Base-by-base conservation (phyloP, 2,888 invertebrate species). In the Nowickia ferox region DNA sequence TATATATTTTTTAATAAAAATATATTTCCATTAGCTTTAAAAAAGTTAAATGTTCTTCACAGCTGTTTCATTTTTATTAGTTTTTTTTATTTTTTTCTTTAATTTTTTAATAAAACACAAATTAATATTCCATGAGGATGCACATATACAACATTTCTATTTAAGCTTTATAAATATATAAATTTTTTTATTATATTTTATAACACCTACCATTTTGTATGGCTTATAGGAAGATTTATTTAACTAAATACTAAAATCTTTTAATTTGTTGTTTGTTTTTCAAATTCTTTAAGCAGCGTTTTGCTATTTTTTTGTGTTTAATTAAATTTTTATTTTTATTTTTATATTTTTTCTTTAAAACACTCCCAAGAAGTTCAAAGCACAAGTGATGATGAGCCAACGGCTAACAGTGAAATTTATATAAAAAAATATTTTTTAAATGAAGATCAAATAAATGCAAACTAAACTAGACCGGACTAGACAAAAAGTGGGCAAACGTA, bases 371-470 rank as follows among this genome's bases (percentile, higher is more conserved):
- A 90, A 91, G 92, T 91, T 91, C 90, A 90, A 91, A 92, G 90
- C 91, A 92, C 92, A 92, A 92, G 91, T 92, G 92, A 92, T 92
- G 91, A 90, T 92, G 90, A 90, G 89, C 89, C 89, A 88, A 89
- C 88, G 89, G 90, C 89, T 88, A 89, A 90, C 91, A 89, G 89
- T 90, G 90, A 90, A 92, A 91, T 92, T 92, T 92, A 92, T 92
- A 92, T 88, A 61, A 72, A 77, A 76, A 44, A 72, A 59, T 66
- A 59, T 11, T 38, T 59, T n/a, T n/a, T n/a, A n/a, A 66, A 59
- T 61, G 69, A 88, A 87, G 80, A 69, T 85, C 63, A 69, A 75
- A 38, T 10, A 57, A 68, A 72, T 66, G 48, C n/a, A 61, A 68
- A 75, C 51, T 75, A 61, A 68, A 75, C 51, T 75, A 61, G 75